Conservation (phyloP, 1,140 invertebrate genomes). For the Watersipora subatra region DNA sequence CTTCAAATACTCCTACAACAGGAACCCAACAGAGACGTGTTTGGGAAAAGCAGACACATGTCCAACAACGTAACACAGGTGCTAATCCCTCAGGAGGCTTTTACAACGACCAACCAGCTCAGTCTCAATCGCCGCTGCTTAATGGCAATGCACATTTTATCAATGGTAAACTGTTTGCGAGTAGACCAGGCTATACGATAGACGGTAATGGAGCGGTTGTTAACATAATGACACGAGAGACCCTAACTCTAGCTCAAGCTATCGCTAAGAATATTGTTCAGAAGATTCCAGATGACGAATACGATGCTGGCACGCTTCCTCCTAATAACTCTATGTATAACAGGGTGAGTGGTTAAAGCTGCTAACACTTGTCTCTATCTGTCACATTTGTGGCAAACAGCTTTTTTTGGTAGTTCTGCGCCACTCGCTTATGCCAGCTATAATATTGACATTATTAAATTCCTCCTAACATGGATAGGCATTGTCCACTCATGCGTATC, state of each 20-base stretch:
- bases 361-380: too few species aligned
- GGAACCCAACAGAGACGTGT: neutral
- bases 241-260: neutral
- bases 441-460: too few species aligned
- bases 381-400: too few species aligned
- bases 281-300: neutral
- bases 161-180: neutral
- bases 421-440: too few species aligned
- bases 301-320: neutral
- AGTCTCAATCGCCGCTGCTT: neutral
- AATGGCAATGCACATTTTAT: conserved; percentile 1
- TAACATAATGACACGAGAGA: neutral
- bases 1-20: neutral
- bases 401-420: too few species aligned
- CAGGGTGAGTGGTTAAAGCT: neutral
- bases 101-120: neutral
- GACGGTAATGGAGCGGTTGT: neutral
- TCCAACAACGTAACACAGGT: neutral
- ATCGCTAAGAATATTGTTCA: neutral
- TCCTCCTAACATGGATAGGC: too few species aligned
- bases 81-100: neutral
- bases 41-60: neutral
- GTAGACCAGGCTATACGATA: neutral
- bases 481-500: too few species aligned
- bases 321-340: neutral